Evolutionary conservation across 2,113 vertebrate species (phyloP).

Genomic region (Dasypus novemcinctus): DNA sequence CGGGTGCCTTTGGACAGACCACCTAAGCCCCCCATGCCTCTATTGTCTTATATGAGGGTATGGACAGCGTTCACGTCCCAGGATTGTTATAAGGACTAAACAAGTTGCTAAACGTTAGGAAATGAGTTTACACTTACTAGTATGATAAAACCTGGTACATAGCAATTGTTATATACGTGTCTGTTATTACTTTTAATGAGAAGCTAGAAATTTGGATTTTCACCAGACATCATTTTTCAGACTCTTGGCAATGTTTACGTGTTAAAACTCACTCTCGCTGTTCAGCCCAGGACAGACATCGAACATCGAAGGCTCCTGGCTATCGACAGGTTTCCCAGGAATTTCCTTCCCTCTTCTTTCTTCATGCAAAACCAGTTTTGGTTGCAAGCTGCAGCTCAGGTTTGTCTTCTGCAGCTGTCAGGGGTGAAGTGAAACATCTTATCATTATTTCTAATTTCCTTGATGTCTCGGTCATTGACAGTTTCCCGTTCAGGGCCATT

Average conservation of each 20-base stretch:
- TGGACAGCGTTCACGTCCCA: background rate
- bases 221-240: background rate
- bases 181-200: constrained; percentile 18
- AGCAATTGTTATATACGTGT: background rate
- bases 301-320: background rate
- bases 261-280: background rate
- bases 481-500: constrained; percentile 55
- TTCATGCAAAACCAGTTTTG: background rate
- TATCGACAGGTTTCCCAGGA: background rate
- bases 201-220: background rate
- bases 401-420: constrained; percentile 23
- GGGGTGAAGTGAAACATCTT: constrained; percentile 39
- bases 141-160: background rate
- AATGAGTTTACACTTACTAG: background rate
- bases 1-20: background rate
- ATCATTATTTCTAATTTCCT: constrained; percentile 61
- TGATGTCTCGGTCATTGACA: constrained; percentile 12
- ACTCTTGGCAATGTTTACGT: background rate
- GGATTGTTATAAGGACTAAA: background rate
- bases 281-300: background rate
- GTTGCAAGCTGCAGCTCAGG: background rate
- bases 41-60: background rate
- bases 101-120: background rate
- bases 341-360: background rate
- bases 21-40: background rate